Evolutionary conservation across 2,888 invertebrate genomes (phyloP).

Genomic region (Orgyia antiqua): DNA sequence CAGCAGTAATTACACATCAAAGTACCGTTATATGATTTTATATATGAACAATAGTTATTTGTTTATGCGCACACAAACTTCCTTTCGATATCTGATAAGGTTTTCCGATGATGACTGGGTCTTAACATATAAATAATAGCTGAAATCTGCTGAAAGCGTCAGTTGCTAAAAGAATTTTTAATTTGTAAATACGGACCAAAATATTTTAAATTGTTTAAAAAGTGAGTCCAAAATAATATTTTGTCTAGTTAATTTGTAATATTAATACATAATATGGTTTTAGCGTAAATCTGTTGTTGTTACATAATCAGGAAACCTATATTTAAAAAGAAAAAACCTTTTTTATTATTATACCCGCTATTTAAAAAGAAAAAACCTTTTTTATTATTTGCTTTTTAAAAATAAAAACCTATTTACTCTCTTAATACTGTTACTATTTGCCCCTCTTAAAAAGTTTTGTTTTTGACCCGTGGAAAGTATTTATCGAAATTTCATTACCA

Average conservation of each 20-base stretch:
- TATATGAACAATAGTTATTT: slow-evolving; percentile 14
- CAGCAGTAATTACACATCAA: slow-evolving; percentile 15
- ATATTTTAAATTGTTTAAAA: background rate
- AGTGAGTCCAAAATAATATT: background rate
- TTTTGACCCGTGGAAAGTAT: no score
- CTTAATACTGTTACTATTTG: no score
- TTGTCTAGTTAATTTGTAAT: background rate
- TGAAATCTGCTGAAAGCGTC: background rate
- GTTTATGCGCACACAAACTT: slow-evolving; percentile 11
- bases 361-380: no score
- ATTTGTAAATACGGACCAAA: background rate
- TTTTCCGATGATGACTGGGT: slow-evolving; percentile 13
- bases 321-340: no score
- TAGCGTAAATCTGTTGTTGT: no score
- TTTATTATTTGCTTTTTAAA: no score
- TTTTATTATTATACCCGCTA: no score
- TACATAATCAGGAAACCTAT: no score
- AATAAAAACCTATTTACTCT: no score
- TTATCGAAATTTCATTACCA: no score
- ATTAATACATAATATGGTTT: no score
- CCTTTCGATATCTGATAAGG: slow-evolving; percentile 21
- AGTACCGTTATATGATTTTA: slow-evolving; percentile 9
- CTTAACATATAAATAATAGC: slow-evolving; percentile 16
- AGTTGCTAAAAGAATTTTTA: slow-evolving; percentile 2
- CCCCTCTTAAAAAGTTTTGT: no score